phyloP scores from a whole-genome alignment of 2,797 vertebrate species.

The Rhabdomys pumilio region DNA sequence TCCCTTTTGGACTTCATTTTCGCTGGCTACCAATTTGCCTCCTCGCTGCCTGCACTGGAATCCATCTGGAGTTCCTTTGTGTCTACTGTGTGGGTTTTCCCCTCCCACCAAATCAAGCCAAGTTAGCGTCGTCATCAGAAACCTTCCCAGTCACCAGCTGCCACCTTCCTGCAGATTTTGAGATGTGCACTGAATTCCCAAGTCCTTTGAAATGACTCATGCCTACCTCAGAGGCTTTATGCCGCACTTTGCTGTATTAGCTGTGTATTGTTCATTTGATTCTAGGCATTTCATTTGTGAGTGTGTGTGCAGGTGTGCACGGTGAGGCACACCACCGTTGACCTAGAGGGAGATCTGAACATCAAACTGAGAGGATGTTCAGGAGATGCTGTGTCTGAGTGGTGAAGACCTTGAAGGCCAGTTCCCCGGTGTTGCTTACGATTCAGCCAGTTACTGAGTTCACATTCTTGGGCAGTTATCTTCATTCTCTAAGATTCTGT shows the following conservation, averaged over 20 bases:
- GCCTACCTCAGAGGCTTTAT: neutral
- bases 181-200: neutral
- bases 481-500: neutral
- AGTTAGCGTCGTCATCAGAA: slow-evolving; percentile 51
- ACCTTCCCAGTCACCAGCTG: slow-evolving; percentile 51
- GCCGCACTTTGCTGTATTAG: neutral
- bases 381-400: neutral
- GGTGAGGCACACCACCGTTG: neutral
- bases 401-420: neutral
- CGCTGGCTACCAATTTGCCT: slow-evolving; percentile 33
- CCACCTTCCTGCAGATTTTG: slow-evolving; percentile 15
- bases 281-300: slow-evolving; percentile 21
- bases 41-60: neutral
- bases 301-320: neutral
- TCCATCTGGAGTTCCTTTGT: slow-evolving; percentile 60
- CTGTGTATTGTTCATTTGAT: neutral
- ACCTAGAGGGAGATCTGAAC: neutral
- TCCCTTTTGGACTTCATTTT: slow-evolving; percentile 54
- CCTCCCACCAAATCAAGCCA: slow-evolving; percentile 48
- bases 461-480: neutral
- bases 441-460: slow-evolving; percentile 13
- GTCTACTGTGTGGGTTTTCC: neutral
- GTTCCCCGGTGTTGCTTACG: neutral
- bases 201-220: neutral
- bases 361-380: neutral